Percentiles rank a stretch among this genome's conserved stretches.
phyloP scores from a whole-genome alignment of 2,888 invertebrate genomes.

The Rhyacophila evoluta region DNA sequence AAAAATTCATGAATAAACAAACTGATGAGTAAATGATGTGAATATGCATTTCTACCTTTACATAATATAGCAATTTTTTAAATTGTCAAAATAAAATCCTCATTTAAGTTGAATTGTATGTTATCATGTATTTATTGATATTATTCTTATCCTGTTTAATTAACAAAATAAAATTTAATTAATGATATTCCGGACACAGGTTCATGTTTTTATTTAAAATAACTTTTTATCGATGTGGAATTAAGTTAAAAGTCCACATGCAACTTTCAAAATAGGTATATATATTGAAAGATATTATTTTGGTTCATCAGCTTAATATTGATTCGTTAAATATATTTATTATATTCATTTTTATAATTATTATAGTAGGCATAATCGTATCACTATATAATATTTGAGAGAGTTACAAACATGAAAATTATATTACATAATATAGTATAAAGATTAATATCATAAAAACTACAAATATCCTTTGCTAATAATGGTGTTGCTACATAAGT shows the following conservation, averaged over 20 bases:
- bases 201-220: too few relatives aligned
- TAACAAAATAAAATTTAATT: too few relatives aligned
- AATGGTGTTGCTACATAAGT: background rate
- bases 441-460: background rate
- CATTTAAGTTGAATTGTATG: too few relatives aligned
- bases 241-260: background rate
- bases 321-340: background rate
- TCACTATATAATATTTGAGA: slow-evolving; percentile 6
- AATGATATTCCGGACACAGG: too few relatives aligned
- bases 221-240: background rate
- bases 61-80: too few relatives aligned
- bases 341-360: background rate
- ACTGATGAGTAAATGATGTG: too few relatives aligned
- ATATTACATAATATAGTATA: slow-evolving; percentile 1
- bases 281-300: background rate
- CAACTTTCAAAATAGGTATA: background rate
- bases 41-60: too few relatives aligned
- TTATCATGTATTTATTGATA: too few relatives aligned
- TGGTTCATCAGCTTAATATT: slow-evolving; percentile 16
- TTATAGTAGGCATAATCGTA: background rate
- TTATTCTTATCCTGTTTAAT: too few relatives aligned
- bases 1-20: too few relatives aligned
- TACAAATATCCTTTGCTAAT: background rate
- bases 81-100: too few relatives aligned
- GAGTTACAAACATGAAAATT: slow-evolving; percentile 11